Base-by-base conservation (phyloP, 2,113 vertebrate genomes). In the Holacanthus passer region DNA sequence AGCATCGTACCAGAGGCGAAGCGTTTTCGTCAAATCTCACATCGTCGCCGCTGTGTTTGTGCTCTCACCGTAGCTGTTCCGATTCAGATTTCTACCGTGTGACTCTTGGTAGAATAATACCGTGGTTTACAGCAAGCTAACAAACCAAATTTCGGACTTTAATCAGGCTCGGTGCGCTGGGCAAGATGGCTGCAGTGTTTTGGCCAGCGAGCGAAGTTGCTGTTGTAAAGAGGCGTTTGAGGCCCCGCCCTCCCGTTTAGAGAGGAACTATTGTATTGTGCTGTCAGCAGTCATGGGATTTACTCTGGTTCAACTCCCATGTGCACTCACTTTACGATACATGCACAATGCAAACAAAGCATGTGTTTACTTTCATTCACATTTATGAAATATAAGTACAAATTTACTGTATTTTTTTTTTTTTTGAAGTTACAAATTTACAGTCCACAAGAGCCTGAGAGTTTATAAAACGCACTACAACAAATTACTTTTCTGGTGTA, bases 161-260 rank as follows among this genome's bases (percentile, higher is more conserved):
- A 58, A 31, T 75, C 43, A 35, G 47, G 73, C 11, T n/a, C 52
- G 69, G 45, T 53, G 39, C 41, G 62, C 83, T 37, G 76, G 16
- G 85, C 94, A 95, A 95, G 90, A 94, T 94, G 94, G 94, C 93
- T 93, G 87, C 92, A 87, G 62, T 73, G 90, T 52, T 89, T 87
- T 86, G 81, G 82, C 76, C 63, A 69, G 41, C 67, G 9, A 84
- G 73, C 62, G 79, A 84, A 88, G 85, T 82, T 74, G 77, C 59
- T 76, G 85, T 87, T 87, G 88, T 84, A 43, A 67, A 77, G 76
- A 87, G 76, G 56, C 84, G 74, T 70, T 63, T 80, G 84, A 70
- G 83, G 88, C 91, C 90, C 89, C 91, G 60, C 91, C 91, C 90
- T 73, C 71, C 43, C n/a, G 29, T 11, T 14, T 10, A 35, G 5